phyloP scores from a whole-genome alignment of 1,140 invertebrate genomes.

The Cylas formicarius region DNA sequence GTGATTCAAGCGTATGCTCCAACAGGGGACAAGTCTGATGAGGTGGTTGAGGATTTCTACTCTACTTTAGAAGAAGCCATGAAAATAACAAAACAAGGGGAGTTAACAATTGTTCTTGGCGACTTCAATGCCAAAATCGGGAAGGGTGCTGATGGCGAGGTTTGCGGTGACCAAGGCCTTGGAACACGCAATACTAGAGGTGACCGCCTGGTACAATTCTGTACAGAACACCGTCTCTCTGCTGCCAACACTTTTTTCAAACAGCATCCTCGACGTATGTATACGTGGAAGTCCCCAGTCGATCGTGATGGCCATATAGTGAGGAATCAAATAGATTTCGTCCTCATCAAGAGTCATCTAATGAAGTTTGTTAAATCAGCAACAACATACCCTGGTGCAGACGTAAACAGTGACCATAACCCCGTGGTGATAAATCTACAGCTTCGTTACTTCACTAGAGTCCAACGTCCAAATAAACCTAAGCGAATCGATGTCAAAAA shows the following conservation, averaged over 20 bases:
- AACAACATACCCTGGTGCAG: too few species aligned
- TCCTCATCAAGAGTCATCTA: too few species aligned
- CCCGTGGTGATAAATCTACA: conserved; percentile 9
- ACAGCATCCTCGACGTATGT: conserved; percentile 31
- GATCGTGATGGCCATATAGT: conserved; percentile 30
- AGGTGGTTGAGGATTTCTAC: conserved; percentile 27
- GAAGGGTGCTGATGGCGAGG: conserved; percentile 5
- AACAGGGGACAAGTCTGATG: conserved; percentile 21
- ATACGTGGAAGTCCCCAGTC: conserved; percentile 38
- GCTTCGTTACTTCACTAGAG: conserved; percentile 10
- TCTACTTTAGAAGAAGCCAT: conserved; percentile 14
- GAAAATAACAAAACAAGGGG: conserved; percentile 18
- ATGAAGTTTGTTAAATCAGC: too few species aligned
- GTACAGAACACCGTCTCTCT: conserved; percentile 29
- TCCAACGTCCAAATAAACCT: conserved; percentile 11
- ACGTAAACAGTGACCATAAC: too few species aligned
- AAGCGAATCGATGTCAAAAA: conserved; percentile 7
- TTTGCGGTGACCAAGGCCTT: conserved; percentile 23
- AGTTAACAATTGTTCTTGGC: conserved; percentile 27
- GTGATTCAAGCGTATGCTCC: conserved; percentile 36
- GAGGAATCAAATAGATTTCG: conserved; percentile 39
- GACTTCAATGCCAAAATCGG: conserved; percentile 32
- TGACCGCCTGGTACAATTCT: conserved; percentile 32
- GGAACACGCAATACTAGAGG: conserved; percentile 33
- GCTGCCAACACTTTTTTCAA: conserved; percentile 36